Conservation (phyloP, 2,113 vertebrate genomes). For the Galemys pyrenaicus region DNA sequence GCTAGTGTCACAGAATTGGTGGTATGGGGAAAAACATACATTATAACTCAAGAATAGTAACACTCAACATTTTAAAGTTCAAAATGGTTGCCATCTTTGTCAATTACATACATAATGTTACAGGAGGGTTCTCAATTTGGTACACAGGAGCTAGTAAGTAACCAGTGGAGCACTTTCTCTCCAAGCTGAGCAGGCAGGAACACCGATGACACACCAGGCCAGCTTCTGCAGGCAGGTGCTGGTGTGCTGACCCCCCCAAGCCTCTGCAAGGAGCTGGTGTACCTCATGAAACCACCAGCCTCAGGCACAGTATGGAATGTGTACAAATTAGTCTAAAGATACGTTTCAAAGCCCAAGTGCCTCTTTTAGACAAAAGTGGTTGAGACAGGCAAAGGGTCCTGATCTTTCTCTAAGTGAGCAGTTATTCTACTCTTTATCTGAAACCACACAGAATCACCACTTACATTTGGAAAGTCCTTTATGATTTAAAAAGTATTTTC, state of each 20-base stretch:
- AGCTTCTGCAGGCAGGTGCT: background rate
- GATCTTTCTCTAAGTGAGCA: background rate
- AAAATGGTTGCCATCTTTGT: background rate
- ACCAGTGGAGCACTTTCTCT: background rate
- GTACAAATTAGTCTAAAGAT: background rate
- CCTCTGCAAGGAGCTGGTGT: background rate
- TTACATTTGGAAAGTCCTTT: background rate
- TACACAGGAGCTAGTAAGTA: background rate
- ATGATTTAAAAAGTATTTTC: constrained; percentile 1
- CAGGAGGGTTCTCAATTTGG: background rate
- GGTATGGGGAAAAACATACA: too few relatives aligned
- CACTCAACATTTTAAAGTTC: constrained; percentile 15
- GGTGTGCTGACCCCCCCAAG: too few relatives aligned
- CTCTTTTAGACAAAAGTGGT: background rate
- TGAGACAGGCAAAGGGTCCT: background rate
- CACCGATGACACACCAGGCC: too few relatives aligned
- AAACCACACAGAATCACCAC: background rate
- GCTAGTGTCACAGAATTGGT: too few relatives aligned
- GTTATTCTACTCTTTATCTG: background rate
- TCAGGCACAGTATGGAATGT: background rate
- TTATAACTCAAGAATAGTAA: background rate
- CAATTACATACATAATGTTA: background rate
- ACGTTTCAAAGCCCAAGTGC: background rate
- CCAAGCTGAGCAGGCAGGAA: background rate
- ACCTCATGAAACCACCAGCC: background rate